Percentiles rank a stretch among this genome's conserved stretches.
Evolutionary conservation across 2,888 invertebrate species (phyloP).

Genomic region (Falcaria lacertinaria): DNA sequence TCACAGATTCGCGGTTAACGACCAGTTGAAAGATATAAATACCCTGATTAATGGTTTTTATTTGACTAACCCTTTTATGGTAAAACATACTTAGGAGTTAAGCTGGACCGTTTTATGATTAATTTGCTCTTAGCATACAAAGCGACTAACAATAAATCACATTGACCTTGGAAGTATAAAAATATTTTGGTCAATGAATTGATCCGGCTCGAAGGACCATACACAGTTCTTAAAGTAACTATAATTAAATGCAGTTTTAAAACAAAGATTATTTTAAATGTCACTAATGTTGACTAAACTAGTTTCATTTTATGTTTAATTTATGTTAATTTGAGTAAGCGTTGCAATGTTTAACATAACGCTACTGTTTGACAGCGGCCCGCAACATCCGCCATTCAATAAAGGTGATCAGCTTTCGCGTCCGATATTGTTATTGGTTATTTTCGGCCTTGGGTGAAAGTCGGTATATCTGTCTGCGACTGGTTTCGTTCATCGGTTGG

Average conservation of each 20-base stretch:
- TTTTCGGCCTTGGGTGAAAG: conserved; percentile 72
- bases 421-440: conserved; percentile 34
- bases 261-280: no score
- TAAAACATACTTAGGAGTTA: neutral
- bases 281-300: no score
- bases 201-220: neutral
- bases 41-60: neutral
- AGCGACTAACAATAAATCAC: no score
- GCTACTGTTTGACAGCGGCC: neutral
- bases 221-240: neutral
- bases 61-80: neutral
- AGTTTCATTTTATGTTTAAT: no score
- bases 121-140: no score
- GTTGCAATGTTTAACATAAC: no score
- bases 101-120: no score
- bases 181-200: no score
- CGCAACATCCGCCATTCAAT: neutral
- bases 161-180: no score
- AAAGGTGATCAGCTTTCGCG: neutral
- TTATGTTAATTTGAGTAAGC: no score
- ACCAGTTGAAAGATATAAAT: neutral
- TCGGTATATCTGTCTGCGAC: conserved; percentile 15
- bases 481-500: neutral
- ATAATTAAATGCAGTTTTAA: neutral
- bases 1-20: neutral